Conservation (phyloP, 2,888 invertebrate species). For the Sesia bembeciformis region DNA sequence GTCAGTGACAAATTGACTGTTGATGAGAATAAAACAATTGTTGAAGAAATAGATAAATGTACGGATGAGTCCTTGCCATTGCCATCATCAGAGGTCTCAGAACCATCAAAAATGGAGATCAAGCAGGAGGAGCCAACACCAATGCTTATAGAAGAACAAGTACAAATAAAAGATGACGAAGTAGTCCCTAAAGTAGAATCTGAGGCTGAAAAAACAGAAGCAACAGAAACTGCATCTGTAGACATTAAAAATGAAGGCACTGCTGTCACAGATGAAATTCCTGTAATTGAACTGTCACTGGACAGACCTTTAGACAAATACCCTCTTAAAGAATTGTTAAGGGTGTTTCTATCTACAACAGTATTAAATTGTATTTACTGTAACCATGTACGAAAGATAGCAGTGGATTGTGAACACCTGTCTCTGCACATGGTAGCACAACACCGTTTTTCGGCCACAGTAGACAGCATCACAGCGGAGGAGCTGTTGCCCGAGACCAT, state of each 20-base stretch:
- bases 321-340: constrained; percentile 80
- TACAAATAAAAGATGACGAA: constrained; percentile 28
- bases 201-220: constrained; percentile 39
- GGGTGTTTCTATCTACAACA: constrained; percentile 82
- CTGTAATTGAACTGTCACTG: constrained; percentile 80
- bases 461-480: constrained; percentile 84
- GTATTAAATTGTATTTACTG: constrained; percentile 86
- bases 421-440: constrained; percentile 85
- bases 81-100: constrained; percentile 15
- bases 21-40: constrained; percentile 59
- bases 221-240: not conserved
- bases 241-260: constrained; percentile 17
- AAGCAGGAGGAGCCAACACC: constrained; percentile 13
- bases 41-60: constrained; percentile 14
- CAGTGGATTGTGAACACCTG: constrained; percentile 87
- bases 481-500: constrained; percentile 82
- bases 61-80: constrained; percentile 10
- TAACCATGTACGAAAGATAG: constrained; percentile 88
- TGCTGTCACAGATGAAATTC: constrained; percentile 69
- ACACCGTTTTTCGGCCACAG: constrained; percentile 86
- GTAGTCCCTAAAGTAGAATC: constrained; percentile 35
- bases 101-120: constrained; percentile 13
- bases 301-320: constrained; percentile 85
- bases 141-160: constrained; percentile 16
- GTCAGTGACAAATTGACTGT: constrained; percentile 76